Evolutionary conservation across 1,140 invertebrate species (phyloP), one percentile per base, ranked within the genome.

Genomic region (Lucilia sericata): DNA sequence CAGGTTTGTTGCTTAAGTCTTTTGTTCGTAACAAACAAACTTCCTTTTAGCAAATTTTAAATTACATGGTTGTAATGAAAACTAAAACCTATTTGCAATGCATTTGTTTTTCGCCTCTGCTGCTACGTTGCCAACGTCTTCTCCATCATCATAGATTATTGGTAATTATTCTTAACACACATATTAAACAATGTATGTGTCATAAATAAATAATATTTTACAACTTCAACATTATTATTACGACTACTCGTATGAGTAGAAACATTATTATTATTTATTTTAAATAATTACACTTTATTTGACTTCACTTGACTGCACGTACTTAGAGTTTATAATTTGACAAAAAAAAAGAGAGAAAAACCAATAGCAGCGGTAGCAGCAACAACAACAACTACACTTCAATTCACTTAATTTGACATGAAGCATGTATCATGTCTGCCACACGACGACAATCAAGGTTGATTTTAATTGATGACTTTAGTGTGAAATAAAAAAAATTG

Each of bases 1-100:
- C 82, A 25, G 60, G 84, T 82, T 84, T 47, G 81, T 84, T 42
- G 13, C 84, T 84, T 84, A 82, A 84, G 81, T 83, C 84, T 84
- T 84, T 82, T 25, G 70, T 65, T 55, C 51, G 5, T 17, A 55
- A 55, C 42, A 42, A 42, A 42, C 42, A n/a, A 55, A 55, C 51
- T 14, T 55, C 13, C 51, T 14, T n/a, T n/a, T 55, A 14, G 5
- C 3, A 14, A 55, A 13, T 55, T 55, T 13, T 55, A 55, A 55
- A n/a, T 55, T 55, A 55, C 17, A 55, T 7, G 51, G 5, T 55
- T 55, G 17, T 55, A 55, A 17, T 12, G 10, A 42, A 42, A 42
- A 1, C 42, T 10, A 7, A 42, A 42, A 42, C 2, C 42, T 10
- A 42, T 42, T 55, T 14, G 17, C 51, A 55, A 55, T 55, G 17